A percentile compares a stretch with the other conserved stretches of the same genome.
These are phyloP conservation scores for Ursus arctos DNA, from an alignment of 2,113 vertebrate species.

Conservation along the genomic window DNA sequence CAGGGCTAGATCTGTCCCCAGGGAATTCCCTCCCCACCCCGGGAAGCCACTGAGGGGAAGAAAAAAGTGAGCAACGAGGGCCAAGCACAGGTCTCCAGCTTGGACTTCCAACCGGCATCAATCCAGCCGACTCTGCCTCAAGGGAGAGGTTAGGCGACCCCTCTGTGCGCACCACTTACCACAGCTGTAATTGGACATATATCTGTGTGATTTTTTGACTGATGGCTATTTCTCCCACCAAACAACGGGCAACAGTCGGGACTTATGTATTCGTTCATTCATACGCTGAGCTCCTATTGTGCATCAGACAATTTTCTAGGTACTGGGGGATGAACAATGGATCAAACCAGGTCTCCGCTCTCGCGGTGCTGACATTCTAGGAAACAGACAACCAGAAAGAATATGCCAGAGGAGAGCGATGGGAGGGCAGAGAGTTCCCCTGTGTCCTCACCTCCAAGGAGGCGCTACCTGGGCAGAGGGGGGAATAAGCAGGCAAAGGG, in stretches of 20 bases:
- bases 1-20: background rate
- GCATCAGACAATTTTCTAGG: background rate
- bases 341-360: background rate
- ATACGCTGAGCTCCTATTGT: background rate
- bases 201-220: background rate
- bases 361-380: background rate
- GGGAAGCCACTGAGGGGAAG: background rate
- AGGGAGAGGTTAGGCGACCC: background rate
- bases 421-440: background rate
- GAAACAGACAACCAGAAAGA: background rate
- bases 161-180: rapidly evolving
- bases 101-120: background rate
- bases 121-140: background rate
- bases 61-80: background rate
- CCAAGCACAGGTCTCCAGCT: background rate
- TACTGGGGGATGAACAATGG: background rate
- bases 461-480: no score
- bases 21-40: background rate
- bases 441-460: no score
- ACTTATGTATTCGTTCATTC: no score
- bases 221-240: background rate
- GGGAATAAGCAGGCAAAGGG: background rate
- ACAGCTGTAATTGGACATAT: background rate
- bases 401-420: background rate
- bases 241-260: background rate